phyloP scores from a whole-genome alignment of 30 jellyfish, hydroid and myxozoan species.

The Pelagia noctiluca region DNA sequence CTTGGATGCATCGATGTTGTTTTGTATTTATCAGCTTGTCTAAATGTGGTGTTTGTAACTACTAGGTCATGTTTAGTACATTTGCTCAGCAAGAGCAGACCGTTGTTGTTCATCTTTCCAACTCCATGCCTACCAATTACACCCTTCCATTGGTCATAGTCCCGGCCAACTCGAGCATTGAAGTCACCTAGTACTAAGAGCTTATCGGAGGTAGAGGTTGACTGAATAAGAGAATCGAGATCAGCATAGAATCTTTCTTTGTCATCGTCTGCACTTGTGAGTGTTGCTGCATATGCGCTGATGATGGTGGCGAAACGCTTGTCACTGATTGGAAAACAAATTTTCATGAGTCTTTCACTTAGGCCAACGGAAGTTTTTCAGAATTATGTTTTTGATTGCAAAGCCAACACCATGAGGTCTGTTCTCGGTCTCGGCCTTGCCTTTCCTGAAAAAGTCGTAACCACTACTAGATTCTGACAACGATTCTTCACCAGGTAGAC shows the following conservation, averaged over 20 bases:
- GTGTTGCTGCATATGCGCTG: constrained; percentile 29
- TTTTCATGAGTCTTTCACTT: background rate
- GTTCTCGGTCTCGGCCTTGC: constrained; percentile 6
- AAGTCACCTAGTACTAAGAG: constrained; percentile 21
- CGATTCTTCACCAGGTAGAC: constrained; percentile 13
- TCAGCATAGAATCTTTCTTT: background rate
- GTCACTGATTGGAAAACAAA: background rate
- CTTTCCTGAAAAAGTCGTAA: constrained; percentile 22
- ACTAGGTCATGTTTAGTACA: background rate
- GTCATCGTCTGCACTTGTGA: background rate
- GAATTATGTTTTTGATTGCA: background rate
- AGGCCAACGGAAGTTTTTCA: constrained; percentile 2
- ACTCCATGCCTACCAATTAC: constrained; percentile 30
- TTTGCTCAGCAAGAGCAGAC: background rate
- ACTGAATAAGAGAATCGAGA: background rate
- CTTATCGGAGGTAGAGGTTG: constrained; percentile 9
- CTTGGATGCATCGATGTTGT: constrained; percentile 43
- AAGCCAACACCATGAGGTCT: background rate
- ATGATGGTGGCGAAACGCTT: background rate
- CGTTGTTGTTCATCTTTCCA: constrained; percentile 21
- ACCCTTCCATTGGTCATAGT: constrained; percentile 13
- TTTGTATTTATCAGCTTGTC: background rate
- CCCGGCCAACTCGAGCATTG: constrained; percentile 39
- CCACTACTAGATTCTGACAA: background rate
- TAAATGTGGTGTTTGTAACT: constrained; percentile 32